A percentile compares a stretch with the other conserved stretches of the same genome.
phyloP scores from a whole-genome alignment of 2,113 vertebrate genomes.

The Mellivora capensis region DNA sequence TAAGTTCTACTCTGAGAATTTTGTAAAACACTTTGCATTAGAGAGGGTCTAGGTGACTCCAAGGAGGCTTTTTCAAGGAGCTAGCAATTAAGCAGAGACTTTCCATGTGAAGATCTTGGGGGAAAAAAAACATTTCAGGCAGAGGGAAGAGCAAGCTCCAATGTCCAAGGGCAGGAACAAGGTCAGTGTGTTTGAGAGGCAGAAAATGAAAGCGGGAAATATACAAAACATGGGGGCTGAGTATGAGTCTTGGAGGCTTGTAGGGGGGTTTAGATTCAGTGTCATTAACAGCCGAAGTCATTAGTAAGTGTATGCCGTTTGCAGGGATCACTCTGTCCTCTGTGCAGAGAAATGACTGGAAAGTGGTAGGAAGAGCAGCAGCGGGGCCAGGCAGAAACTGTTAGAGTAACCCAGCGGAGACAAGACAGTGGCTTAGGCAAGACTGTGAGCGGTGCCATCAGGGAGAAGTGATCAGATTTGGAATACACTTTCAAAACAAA shows the following conservation, averaged over 20 bases:
- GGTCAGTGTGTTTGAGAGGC: not conserved
- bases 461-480: not conserved
- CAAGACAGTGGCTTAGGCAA: not conserved
- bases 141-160: not conserved
- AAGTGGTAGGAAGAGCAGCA: not conserved
- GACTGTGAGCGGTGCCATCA: not conserved
- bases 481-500: not conserved
- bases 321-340: not conserved
- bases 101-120: not conserved
- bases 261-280: not conserved
- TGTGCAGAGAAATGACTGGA: not conserved
- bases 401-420: not conserved
- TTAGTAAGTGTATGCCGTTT: not conserved
- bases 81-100: not conserved
- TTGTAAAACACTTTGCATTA: not conserved
- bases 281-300: not conserved
- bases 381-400: not conserved
- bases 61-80: not conserved
- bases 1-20: not conserved
- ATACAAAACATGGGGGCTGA: rapidly evolving
- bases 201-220: not conserved
- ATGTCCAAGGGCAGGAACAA: not conserved
- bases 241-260: rapidly evolving
- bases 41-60: not conserved
- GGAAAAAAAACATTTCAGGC: not conserved